phyloP scores from a whole-genome alignment of 2,113 vertebrate species.

The Camarhynchus parvulus region DNA sequence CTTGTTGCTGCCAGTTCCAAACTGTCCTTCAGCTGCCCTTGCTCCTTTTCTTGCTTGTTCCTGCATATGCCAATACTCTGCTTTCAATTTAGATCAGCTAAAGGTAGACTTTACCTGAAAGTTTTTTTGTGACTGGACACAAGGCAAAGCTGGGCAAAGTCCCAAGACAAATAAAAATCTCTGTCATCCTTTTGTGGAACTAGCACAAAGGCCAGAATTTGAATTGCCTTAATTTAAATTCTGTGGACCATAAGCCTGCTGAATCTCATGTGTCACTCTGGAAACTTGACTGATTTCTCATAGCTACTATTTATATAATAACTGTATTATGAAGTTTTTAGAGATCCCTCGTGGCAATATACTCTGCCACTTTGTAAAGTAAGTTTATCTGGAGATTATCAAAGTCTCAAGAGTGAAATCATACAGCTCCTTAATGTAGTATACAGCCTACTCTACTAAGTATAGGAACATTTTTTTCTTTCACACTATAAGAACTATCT shows the following conservation, averaged over 20 bases:
- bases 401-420: conserved; percentile 18
- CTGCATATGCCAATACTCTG: background rate
- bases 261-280: conserved; percentile 18
- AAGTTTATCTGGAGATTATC: conserved; percentile 28
- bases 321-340: conserved; percentile 23
- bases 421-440: background rate
- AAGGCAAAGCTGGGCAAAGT: background rate
- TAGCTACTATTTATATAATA: conserved; percentile 39
- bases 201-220: background rate
- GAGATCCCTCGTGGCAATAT: conserved; percentile 2
- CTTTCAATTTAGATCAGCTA: background rate
- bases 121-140: background rate
- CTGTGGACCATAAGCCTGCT: background rate
- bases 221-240: conserved; percentile 51
- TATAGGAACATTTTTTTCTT: background rate
- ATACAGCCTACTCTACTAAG: background rate
- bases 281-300: conserved; percentile 46
- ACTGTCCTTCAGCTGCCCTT: background rate
- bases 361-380: background rate
- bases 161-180: conserved; percentile 41
- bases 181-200: background rate
- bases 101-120: conserved; percentile 24
- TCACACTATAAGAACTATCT: background rate
- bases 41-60: background rate
- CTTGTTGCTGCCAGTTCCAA: background rate